Evolutionary conservation across 1,140 invertebrate species (phyloP).

Genomic region (Uloborus diversus): DNA sequence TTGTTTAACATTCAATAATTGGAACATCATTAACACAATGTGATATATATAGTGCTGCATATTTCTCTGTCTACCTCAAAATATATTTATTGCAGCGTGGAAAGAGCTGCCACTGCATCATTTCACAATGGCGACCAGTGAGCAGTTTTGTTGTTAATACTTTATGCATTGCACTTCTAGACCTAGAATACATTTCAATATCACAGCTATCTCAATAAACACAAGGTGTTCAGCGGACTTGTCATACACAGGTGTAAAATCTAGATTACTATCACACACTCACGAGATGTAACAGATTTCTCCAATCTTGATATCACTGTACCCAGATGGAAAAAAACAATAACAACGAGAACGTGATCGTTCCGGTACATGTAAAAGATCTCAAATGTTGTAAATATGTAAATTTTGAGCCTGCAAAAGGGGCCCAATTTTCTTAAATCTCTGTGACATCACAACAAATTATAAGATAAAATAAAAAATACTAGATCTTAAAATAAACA

Average conservation of each 20-base stretch:
- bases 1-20: constrained; percentile 49
- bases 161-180: constrained; percentile 51
- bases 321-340: constrained; percentile 55
- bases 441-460: constrained; percentile 47
- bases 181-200: constrained; percentile 51
- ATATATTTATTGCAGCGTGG: background rate
- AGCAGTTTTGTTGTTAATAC: constrained; percentile 44
- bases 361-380: constrained; percentile 50
- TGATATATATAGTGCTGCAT: constrained; percentile 49
- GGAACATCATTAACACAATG: constrained; percentile 48
- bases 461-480: constrained; percentile 50
- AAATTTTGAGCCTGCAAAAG: constrained; percentile 35
- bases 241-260: constrained; percentile 48
- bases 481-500: constrained; percentile 55
- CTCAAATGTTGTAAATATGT: constrained; percentile 50
- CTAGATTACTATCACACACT: constrained; percentile 48
- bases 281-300: constrained; percentile 53
- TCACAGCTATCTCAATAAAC: constrained; percentile 53
- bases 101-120: background rate
- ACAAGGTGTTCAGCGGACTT: constrained; percentile 49
- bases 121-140: constrained; percentile 37
- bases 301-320: constrained; percentile 39
- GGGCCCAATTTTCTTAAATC: constrained; percentile 25
- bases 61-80: background rate
- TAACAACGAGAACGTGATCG: constrained; percentile 49